These are phyloP conservation scores for Polyergus mexicanus DNA, from an alignment of 1,140 invertebrate genomes.

Conservation along the genomic window DNA sequence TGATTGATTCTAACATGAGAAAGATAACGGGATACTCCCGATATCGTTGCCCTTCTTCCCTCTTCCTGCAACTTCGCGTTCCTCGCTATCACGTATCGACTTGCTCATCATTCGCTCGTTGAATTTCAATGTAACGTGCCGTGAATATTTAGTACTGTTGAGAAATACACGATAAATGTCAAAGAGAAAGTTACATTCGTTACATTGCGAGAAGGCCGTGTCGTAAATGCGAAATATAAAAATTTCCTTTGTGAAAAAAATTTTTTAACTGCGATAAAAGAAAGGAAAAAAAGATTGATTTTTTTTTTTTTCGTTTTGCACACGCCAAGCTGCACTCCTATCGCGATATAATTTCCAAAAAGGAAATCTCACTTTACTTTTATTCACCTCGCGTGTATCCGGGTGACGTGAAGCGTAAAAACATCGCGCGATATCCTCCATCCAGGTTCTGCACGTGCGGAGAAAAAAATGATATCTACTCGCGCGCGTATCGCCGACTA, in stretches of 20 bases:
- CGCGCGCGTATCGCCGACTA: conserved; percentile 14
- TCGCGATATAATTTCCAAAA: conserved; percentile 68
- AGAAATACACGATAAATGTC: conserved; percentile 17
- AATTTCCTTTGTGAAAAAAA: neutral
- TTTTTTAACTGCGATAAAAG: neutral
- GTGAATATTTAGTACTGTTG: conserved; percentile 19
- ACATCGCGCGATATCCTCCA: conserved; percentile 57
- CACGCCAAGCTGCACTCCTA: neutral
- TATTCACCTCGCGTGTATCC: conserved; percentile 60
- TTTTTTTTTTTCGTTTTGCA: conserved; percentile 20
- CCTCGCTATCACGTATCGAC: conserved; percentile 49
- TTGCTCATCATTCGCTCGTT: conserved; percentile 56
- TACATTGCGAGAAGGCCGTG: neutral
- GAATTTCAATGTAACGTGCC: conserved; percentile 49
- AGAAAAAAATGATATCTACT: conserved; percentile 69
- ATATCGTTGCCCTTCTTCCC: neutral
- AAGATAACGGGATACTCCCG: conserved; percentile 20
- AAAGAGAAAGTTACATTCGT: conserved; percentile 25
- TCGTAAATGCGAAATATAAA: conserved; percentile 16
- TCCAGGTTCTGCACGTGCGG: conserved; percentile 59
- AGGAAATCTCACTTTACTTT: conserved; percentile 75
- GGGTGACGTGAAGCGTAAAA: conserved; percentile 76
- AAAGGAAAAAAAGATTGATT: neutral
- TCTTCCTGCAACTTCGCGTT: conserved; percentile 4
- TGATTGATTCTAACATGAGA: conserved; percentile 39